Percentiles rank a stretch among this genome's conserved stretches.
Evolutionary conservation across 2,113 vertebrate species (phyloP).

Genomic region (Rana temporaria): DNA sequence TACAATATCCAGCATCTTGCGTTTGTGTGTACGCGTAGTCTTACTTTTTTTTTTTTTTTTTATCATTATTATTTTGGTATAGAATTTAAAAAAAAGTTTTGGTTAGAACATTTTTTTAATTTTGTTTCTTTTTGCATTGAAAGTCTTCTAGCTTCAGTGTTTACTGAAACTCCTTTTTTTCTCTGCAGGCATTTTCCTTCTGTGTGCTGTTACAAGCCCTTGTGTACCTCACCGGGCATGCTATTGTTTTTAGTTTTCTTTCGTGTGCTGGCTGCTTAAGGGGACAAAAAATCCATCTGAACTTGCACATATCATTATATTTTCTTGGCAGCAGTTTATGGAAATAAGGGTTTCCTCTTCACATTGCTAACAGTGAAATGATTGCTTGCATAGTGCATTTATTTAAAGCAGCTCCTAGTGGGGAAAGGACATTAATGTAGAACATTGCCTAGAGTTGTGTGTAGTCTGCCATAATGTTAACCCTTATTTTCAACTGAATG

Average conservation of each 20-base stretch:
- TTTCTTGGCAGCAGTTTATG: constrained; percentile 42
- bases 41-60: too few relatives aligned
- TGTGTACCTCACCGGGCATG: constrained; percentile 4
- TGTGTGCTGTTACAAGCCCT: neutral
- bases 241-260: constrained; percentile 34
- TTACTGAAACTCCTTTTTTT: constrained; percentile 5
- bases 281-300: constrained; percentile 38
- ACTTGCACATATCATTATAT: constrained; percentile 43
- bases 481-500: constrained; percentile 2
- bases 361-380: constrained; percentile 37
- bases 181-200: constrained; percentile 5
- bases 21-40: too few relatives aligned
- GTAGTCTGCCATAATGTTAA: neutral
- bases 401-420: neutral
- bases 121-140: neutral
- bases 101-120: too few relatives aligned
- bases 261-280: constrained; percentile 19
- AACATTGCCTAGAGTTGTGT: constrained; percentile 7
- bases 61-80: too few relatives aligned
- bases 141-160: neutral
- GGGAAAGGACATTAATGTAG: neutral
- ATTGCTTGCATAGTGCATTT: constrained; percentile 37
- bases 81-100: too few relatives aligned
- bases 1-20: too few relatives aligned
- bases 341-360: constrained; percentile 44